A percentile compares a stretch with the other conserved stretches of the same genome.
Evolutionary conservation across 2,888 invertebrate genomes (phyloP).

Genomic region (Monoplex corrugatus): DNA sequence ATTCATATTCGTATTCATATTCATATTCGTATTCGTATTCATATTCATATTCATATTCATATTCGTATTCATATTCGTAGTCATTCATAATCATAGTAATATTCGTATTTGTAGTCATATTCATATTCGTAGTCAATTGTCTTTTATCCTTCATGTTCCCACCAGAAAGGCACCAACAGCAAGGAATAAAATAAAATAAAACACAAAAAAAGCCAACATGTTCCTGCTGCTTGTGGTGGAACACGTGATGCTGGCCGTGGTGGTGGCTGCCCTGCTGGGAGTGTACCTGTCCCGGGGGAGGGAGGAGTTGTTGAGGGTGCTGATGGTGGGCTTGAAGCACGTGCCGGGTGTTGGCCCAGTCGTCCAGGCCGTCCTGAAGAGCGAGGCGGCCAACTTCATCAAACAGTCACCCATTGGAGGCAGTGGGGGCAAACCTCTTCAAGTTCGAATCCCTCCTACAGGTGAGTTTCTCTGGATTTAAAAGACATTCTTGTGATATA

Average conservation of each 20-base stretch:
- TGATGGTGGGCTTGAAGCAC: constrained; percentile 68
- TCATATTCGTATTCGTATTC: too few relatives aligned
- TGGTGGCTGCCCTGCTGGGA: constrained; percentile 65
- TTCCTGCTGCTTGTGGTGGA: constrained; percentile 52
- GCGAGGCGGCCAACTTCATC: constrained; percentile 70
- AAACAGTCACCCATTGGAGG: constrained; percentile 63
- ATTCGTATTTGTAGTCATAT: too few relatives aligned
- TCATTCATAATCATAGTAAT: too few relatives aligned
- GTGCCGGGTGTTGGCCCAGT: constrained; percentile 68
- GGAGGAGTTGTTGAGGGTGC: constrained; percentile 65
- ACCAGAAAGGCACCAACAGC: too few relatives aligned
- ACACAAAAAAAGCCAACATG: background rate
- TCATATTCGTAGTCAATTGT: too few relatives aligned
- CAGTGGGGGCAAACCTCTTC: constrained; percentile 57
- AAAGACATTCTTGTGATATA: too few relatives aligned
- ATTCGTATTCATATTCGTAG: too few relatives aligned
- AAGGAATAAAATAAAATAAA: too few relatives aligned
- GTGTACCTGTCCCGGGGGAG: constrained; percentile 66
- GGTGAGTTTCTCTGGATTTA: too few relatives aligned
- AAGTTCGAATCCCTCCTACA: constrained; percentile 65
- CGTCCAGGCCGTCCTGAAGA: constrained; percentile 63
- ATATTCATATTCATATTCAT: too few relatives aligned
- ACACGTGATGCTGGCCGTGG: constrained; percentile 64
- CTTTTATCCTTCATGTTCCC: too few relatives aligned
- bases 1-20: too few relatives aligned